Conservation (phyloP, 2,113 vertebrate species). For the Trogon melanurus region DNA sequence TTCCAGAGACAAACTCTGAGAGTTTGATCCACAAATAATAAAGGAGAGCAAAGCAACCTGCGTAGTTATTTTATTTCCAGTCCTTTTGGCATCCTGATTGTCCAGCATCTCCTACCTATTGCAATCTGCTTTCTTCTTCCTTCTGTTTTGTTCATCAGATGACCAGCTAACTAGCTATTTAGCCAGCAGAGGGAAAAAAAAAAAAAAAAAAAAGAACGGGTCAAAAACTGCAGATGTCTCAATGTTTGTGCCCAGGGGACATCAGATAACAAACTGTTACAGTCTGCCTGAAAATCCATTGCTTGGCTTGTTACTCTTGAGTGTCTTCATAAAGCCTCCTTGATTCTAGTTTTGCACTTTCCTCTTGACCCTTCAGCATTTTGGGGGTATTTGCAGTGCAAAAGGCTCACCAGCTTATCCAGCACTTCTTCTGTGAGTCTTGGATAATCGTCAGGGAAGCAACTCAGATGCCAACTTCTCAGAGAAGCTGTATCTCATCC, state of each 20-base stretch:
- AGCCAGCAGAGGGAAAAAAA: not conserved
- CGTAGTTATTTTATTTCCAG: not conserved
- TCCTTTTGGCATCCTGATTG: not conserved
- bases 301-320: conserved; percentile 26
- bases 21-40: not conserved
- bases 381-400: not conserved
- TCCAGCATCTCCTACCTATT: not conserved
- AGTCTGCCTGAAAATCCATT: conserved; percentile 10
- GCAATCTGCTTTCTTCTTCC: not conserved
- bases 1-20: not conserved
- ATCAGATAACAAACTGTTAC: conserved; percentile 55
- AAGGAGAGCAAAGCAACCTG: not conserved
- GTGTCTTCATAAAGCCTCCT: not conserved
- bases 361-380: not conserved
- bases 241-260: conserved; percentile 32
- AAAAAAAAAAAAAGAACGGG: not conserved
- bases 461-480: not conserved
- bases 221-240: conserved; percentile 49
- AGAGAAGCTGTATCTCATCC: not conserved
- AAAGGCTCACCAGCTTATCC: not conserved
- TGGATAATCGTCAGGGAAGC: not conserved
- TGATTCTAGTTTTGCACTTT: conserved; percentile 9
- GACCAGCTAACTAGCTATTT: conserved; percentile 33
- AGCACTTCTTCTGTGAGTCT: not conserved
- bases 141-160: not conserved